A percentile compares a stretch with the other conserved stretches of the same genome.
Conservation (phyloP, 2,113 vertebrate genomes). For the Gracilinanus agilis region DNA sequence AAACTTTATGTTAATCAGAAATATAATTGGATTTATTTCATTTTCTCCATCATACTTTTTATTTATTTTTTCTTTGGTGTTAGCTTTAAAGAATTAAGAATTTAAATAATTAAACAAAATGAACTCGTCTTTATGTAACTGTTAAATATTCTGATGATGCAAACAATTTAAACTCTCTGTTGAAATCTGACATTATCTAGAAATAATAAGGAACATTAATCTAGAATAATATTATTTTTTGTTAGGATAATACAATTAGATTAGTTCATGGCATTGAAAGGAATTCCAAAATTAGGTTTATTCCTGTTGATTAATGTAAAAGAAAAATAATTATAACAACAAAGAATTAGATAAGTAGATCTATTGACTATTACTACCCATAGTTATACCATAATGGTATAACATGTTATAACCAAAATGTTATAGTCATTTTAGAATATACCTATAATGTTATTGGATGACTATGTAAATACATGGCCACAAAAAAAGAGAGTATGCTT, state of each 20-base stretch:
- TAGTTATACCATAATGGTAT: background rate
- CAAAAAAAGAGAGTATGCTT: constrained; percentile 4
- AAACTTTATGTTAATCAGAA: background rate
- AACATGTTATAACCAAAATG: background rate
- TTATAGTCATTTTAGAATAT: background rate
- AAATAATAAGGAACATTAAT: constrained; percentile 59
- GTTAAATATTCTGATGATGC: background rate
- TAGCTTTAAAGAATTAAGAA: constrained; percentile 34
- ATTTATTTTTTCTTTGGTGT: background rate
- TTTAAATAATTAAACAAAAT: constrained; percentile 49
- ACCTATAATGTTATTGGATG: background rate
- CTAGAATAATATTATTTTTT: constrained; percentile 57
- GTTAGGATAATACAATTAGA: constrained; percentile 15
- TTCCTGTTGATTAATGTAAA: constrained; percentile 58
- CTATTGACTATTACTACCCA: constrained; percentile 36
- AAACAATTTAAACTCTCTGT: constrained; percentile 28
- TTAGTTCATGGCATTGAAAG: constrained; percentile 9
- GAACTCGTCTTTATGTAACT: background rate
- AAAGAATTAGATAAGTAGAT: background rate
- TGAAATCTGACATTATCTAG: constrained; percentile 41
- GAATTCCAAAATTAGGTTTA: constrained; percentile 22
- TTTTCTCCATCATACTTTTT: background rate
- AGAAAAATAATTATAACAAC: constrained; percentile 19
- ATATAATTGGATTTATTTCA: background rate
- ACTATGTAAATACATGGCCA: background rate